Base-by-base conservation (phyloP, 2,113 vertebrate species). In the Neogobius melanostomus region DNA sequence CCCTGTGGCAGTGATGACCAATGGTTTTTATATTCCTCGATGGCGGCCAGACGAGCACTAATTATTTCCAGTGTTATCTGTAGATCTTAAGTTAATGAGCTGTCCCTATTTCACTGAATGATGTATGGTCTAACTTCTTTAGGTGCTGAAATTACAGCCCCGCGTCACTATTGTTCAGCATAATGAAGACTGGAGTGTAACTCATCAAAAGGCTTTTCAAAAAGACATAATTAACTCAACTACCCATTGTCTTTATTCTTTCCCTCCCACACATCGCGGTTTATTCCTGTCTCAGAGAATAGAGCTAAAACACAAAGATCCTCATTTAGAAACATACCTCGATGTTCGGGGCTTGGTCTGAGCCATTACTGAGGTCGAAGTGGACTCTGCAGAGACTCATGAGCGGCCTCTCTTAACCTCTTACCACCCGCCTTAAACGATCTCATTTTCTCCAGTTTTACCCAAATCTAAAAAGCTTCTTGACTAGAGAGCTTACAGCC, bases 191-290 rank as follows among this genome's bases (percentile, higher is more conserved):
- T 74, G 52, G 71, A 54, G 72, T 74, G 47, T n/a, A 60, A 77
- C 50, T 72, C 68, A 63, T 61, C 71, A 15, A 75, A 63, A 76
- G 69, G 59, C 81, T 75, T 82, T 36, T 82, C 77, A 74, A 68
- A 77, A 68, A 48, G n/a, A 63, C 66, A 62, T 72, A 82, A 82
- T 82, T 86, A 82, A 68, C 51, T 57, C 54, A 57, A 52, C 51
- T 44, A 47, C 46, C 61, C 44, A 43, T 70, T 66, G 52, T 72
- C 64, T 68, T 28, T 8, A 70, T 14, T 48, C 11, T 69, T 52
- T 36, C 17, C 1, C 28, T 17, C 56, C 54, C 11, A 46, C 46
- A 36, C 43, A 8, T 11, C 6, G 8, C 0, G 0, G 1, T 71
- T 16, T 62, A 60, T 76, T 73, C 54, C 14, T 51, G 16, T 7